Conservation (phyloP, 2,888 invertebrate species). For the Seira ritae region DNA sequence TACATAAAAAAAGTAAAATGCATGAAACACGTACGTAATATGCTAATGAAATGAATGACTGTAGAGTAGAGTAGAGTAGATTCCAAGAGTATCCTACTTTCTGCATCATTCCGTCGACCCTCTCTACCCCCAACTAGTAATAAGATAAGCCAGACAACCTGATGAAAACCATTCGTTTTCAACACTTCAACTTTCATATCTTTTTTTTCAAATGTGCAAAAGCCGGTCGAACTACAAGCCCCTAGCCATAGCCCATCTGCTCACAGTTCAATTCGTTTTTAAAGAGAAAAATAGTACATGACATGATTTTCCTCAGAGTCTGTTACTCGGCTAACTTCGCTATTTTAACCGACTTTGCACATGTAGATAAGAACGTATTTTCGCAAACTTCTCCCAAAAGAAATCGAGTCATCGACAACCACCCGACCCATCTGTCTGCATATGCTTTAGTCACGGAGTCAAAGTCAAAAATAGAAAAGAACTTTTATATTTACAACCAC, state of each 20-base stretch:
- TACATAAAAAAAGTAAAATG: too few species aligned
- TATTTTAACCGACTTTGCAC: slow-evolving; percentile 33
- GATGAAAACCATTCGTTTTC: slow-evolving; percentile 51
- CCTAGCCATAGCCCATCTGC: not conserved
- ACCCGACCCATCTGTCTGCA: slow-evolving; percentile 17
- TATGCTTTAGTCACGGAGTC: slow-evolving; percentile 28
- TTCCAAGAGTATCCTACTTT: too few species aligned
- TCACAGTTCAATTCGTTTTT: not conserved
- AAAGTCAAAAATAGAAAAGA: slow-evolving; percentile 64
- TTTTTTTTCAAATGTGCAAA: slow-evolving; percentile 18
- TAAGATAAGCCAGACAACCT: slow-evolving; percentile 33
- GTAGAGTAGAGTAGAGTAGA: too few species aligned
- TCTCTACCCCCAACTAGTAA: slow-evolving; percentile 25
- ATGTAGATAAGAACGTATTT: slow-evolving; percentile 36
- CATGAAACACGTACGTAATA: too few species aligned
- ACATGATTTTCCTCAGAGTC: slow-evolving; percentile 15
- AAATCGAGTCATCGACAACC: not conserved
- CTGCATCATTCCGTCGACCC: not conserved
- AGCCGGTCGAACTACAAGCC: slow-evolving; percentile 37
- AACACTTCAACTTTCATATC: slow-evolving; percentile 45
- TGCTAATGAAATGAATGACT: too few species aligned
- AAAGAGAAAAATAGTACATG: slow-evolving; percentile 4
- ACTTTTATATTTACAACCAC: slow-evolving; percentile 8
- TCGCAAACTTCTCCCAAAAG: slow-evolving; percentile 41
- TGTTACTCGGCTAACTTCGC: slow-evolving; percentile 45